Evolutionary conservation across 1,140 invertebrate species (phyloP), one percentile per base, ranked within the genome.

Genomic region (Copidosoma floridanum): DNA sequence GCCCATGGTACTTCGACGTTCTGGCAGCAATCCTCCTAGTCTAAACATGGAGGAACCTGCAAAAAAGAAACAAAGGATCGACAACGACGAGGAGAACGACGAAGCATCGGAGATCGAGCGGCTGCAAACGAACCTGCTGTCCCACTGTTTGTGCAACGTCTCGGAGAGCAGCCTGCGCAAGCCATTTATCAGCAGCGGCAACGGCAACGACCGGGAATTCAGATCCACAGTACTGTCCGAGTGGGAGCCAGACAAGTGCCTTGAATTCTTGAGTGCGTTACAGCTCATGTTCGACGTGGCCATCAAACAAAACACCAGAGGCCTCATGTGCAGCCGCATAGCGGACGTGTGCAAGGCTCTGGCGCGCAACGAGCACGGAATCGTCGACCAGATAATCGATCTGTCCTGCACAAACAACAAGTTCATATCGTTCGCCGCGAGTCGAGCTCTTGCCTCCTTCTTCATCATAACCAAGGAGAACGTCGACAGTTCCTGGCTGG

Each of bases 241-340:
- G 63, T 92, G 89, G 89, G 86, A 87, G 7, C 73, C 85, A 4
- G 86, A 87, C 60, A 85, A 87, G 69, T 84, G 87, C 7, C 70
- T 93, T 6, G 85, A 90, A 65, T 92, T 91, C 70, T 77, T 94
- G 46, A 92, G 90, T 52, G 90, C 89, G 63, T 82, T 94, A 63
- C 90, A 94, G 64, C 77, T 94, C 6, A 78, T 94, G 43, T 93
- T 92, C 72, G 90, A 93, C 71, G 85, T 92, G 24, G 91, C 92
- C 67, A 82, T 92, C 41, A 90, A 91, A 71, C 92, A 94, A 75
- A 91, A 91, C 66, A 85, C 85, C 32, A 87, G 86, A 65, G 90
- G 91, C 1, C 83, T 88, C 21, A 89, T 93, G 75, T 94, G 92
- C 77, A 85, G 86, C 26, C 85, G 86, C 63, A 85, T 94, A 32